These are phyloP conservation scores for Podarcis muralis DNA, from an alignment of 2,113 vertebrate species.

Conservation along the genomic window DNA sequence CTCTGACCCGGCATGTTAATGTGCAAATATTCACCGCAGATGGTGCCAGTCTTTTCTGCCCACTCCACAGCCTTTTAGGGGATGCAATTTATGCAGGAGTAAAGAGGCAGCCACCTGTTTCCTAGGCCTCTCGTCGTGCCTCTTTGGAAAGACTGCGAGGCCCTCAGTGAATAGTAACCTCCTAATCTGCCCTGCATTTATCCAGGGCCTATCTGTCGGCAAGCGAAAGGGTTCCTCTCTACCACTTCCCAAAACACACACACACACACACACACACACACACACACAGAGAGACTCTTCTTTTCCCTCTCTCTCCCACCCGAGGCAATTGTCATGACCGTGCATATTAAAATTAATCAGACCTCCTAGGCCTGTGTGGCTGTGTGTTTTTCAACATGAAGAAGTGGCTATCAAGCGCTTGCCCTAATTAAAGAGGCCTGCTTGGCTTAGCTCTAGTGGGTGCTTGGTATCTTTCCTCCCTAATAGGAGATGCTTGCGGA, in stretches of 20 bases:
- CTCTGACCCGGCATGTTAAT: constrained; percentile 50
- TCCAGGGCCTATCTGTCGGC: constrained; percentile 57
- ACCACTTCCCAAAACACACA: constrained; percentile 10
- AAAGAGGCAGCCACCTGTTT: constrained; percentile 80
- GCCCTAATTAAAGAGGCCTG: constrained; percentile 81
- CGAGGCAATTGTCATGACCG: constrained; percentile 74
- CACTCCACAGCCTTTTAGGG: constrained; percentile 48
- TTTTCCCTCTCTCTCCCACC: constrained; percentile 62
- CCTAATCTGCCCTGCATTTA: constrained; percentile 71
- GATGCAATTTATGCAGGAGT: constrained; percentile 66
- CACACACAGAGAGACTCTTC: neutral
- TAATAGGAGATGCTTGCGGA: constrained; percentile 81
- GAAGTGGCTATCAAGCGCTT: constrained; percentile 79
- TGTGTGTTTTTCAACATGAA: constrained; percentile 74
- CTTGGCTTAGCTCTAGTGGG: constrained; percentile 80
- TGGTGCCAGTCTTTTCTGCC: constrained; percentile 40
- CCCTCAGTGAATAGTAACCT: constrained; percentile 73
- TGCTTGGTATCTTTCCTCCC: constrained; percentile 76
- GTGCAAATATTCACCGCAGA: constrained; percentile 47
- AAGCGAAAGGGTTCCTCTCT: constrained; percentile 46
- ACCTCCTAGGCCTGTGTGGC: constrained; percentile 71
- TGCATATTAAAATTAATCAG: constrained; percentile 87
- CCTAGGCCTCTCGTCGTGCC: constrained; percentile 67
- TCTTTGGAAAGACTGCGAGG: constrained; percentile 63
- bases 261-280: neutral